Evolutionary conservation across 1,140 invertebrate genomes (phyloP).

Genomic region (Drosophila bocki): DNA sequence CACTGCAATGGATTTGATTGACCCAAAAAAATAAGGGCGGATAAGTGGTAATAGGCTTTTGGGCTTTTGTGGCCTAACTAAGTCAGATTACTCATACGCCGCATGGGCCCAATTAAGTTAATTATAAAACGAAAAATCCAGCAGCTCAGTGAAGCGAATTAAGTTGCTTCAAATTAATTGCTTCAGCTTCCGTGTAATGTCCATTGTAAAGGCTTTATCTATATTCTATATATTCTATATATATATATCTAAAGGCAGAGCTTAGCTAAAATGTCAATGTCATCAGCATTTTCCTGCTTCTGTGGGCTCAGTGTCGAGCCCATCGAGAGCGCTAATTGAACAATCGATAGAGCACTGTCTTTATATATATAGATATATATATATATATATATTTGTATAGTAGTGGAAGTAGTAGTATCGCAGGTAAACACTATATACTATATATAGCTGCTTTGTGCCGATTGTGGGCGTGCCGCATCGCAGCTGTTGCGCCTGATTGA

Average conservation of each 20-base stretch:
- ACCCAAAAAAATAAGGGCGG: conserved; percentile 39
- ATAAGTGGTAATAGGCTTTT: conserved; percentile 59
- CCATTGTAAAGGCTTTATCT: conserved; percentile 32
- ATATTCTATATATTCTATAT: conserved; percentile 9
- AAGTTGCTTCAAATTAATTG: conserved; percentile 54
- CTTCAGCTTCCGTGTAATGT: conserved; percentile 68
- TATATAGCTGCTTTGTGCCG: conserved; percentile 27
- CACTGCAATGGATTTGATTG: conserved; percentile 38
- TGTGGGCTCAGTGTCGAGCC: conserved; percentile 52
- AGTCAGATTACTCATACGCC: conserved; percentile 74
- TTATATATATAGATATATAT: conserved; percentile 19
- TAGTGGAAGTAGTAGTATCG: conserved; percentile 10
- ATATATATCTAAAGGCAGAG: conserved; percentile 34
- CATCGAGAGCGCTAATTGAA: conserved; percentile 73
- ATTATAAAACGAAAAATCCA: conserved; percentile 49
- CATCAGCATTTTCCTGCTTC: conserved; percentile 42
- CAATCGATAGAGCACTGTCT: conserved; percentile 70
- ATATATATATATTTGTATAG: conserved; percentile 34
- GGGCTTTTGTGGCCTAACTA: conserved; percentile 32
- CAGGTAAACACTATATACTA: conserved; percentile 48
- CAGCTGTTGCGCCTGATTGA: conserved; percentile 80
- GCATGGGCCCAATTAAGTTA: conserved; percentile 61
- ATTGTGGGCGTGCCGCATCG: conserved; percentile 61
- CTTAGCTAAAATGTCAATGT: conserved; percentile 80
- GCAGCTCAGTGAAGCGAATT: conserved; percentile 52